These are phyloP conservation scores for Corynorhinus townsendii DNA, from an alignment of 2,113 vertebrate species.

Conservation along the genomic window DNA sequence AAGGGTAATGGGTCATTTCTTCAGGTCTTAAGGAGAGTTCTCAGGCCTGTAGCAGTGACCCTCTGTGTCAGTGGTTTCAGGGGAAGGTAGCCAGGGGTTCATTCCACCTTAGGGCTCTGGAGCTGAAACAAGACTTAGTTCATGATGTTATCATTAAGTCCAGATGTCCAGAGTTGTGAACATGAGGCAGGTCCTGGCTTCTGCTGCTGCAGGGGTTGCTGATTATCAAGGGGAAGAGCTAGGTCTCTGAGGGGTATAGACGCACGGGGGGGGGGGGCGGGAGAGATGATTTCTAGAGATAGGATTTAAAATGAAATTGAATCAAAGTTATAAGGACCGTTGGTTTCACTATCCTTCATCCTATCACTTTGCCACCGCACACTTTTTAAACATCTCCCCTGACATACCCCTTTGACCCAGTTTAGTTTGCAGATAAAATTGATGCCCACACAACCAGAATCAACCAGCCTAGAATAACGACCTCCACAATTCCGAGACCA, in stretches of 20 bases:
- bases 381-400: background rate
- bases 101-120: background rate
- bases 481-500: background rate
- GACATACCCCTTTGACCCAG: background rate
- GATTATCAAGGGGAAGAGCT: background rate
- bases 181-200: background rate
- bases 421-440: background rate
- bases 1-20: background rate
- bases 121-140: background rate
- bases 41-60: background rate
- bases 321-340: background rate
- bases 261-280: no score
- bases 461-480: background rate
- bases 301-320: background rate
- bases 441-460: background rate
- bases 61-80: background rate
- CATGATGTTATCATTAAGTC: background rate
- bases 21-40: background rate
- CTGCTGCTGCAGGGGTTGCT: background rate
- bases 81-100: background rate
- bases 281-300: background rate
- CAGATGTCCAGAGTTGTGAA: background rate
- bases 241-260: background rate
- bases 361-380: accelerated
- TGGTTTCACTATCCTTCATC: background rate